Base-by-base conservation (phyloP, 2,888 invertebrate genomes). In the Selenia dentaria region DNA sequence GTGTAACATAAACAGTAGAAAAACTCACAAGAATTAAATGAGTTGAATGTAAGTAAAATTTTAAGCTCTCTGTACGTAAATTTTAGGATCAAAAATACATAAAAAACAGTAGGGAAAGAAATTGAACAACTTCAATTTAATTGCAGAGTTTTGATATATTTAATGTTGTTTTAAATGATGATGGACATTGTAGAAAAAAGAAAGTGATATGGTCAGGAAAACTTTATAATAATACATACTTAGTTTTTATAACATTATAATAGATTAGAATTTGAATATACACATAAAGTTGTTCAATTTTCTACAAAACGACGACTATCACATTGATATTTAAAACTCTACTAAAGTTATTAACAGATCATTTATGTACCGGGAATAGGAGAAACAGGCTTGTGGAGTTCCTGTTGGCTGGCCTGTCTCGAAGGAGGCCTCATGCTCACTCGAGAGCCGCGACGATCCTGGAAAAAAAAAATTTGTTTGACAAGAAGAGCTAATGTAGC, bases 401-500 rank as follows among this genome's bases (percentile, higher is more conserved):
- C 96, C 60, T 95, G 95, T 92, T 96, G 95, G 76, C 96, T 96
- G 32, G 96, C 95, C 74, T 96, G 96, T 41, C 96, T 91, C 52
- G 96, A 96, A 5, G 96, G 96, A 9, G 94, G 95, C 22, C 95
- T 92, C 67, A 95, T 93, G 72, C 96, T 96, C 45, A 94, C 94
- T 18, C 95, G 92, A 8, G 96, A 96, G 27, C 96, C 96, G 5
- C 96, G 94, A 35, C 96, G 92, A 67, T 96, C 96, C 84, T 90
- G 59, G 0, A 74, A 71, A 14, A 14, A n/a, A n/a, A n/a, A n/a
- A n/a, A n/a, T n/a, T n/a, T n/a, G n/a, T n/a, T n/a, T n/a, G n/a
- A n/a, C n/a, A n/a, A n/a, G n/a, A n/a, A n/a, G n/a, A n/a, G n/a
- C n/a, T n/a, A n/a, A n/a, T n/a, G n/a, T n/a, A n/a, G n/a, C n/a